phyloP scores from a whole-genome alignment of 2,113 vertebrate genomes.

The Oplegnathus fasciatus region DNA sequence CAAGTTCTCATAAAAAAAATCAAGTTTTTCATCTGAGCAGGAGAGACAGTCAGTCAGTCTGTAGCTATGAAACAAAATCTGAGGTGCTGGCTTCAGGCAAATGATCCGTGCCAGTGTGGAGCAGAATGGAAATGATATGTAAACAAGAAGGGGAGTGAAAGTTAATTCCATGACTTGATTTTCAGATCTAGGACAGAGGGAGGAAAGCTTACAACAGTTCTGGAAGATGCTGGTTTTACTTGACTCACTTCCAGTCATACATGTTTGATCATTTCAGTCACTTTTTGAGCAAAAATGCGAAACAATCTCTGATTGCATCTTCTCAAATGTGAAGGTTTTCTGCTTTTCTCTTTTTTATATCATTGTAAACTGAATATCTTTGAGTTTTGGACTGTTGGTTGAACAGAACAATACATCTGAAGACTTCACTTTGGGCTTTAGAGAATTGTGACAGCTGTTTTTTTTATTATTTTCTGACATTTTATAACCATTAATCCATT shows the following conservation, averaged over 20 bases:
- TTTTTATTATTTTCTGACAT: neutral
- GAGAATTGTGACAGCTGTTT: neutral
- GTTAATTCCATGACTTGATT: constrained; percentile 25
- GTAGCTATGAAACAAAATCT: neutral
- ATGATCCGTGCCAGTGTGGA: constrained; percentile 9
- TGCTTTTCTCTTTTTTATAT: neutral
- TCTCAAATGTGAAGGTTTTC: neutral
- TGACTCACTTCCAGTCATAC: too few species aligned
- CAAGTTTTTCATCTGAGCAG: constrained; percentile 8
- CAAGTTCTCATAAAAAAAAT: neutral
- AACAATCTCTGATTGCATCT: neutral
- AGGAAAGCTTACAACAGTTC: neutral
- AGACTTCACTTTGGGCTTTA: neutral
- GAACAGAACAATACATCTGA: neutral
- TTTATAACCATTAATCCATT: neutral
- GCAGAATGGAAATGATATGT: constrained; percentile 54
- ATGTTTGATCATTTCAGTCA: neutral
- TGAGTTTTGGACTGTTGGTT: neutral
- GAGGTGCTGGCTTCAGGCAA: constrained; percentile 27
- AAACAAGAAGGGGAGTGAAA: constrained; percentile 46
- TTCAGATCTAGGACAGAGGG: constrained; percentile 11
- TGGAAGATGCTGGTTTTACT: neutral
- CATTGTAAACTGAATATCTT: neutral
- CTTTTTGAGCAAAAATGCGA: neutral
- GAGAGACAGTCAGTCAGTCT: neutral